Percentiles rank a stretch among this genome's conserved stretches.
Conservation (phyloP, 2,888 invertebrate species). For the Hyles lineata region DNA sequence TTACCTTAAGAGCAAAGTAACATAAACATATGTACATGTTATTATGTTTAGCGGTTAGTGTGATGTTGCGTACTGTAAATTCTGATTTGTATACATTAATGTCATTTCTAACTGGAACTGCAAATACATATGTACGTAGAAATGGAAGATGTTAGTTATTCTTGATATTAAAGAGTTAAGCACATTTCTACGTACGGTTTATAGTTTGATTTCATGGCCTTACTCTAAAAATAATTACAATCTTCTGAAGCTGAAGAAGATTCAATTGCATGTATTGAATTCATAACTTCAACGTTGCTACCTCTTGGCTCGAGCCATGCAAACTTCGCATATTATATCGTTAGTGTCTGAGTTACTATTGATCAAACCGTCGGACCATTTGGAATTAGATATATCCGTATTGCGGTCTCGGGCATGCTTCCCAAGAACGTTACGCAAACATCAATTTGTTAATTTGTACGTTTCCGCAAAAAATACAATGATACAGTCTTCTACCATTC, state of each 20-base stretch:
- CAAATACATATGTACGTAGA: too few relatives aligned
- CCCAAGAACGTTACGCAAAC: conserved; percentile 56
- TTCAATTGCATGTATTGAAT: not conserved
- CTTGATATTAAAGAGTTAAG: too few relatives aligned
- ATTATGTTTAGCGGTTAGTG: too few relatives aligned
- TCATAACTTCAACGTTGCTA: not conserved
- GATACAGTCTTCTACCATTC: not conserved
- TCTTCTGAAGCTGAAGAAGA: too few relatives aligned
- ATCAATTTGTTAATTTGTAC: conserved; percentile 56
- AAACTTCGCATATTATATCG: not conserved
- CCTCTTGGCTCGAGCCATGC: not conserved
- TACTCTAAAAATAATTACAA: too few relatives aligned
- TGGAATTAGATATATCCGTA: conserved; percentile 33
- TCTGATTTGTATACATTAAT: too few relatives aligned
- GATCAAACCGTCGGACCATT: conserved; percentile 3
- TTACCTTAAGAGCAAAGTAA: not conserved
- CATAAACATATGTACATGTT: too few relatives aligned
- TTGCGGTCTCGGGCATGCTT: conserved; percentile 38
- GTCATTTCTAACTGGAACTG: too few relatives aligned
- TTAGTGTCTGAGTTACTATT: not conserved
- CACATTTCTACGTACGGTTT: too few relatives aligned
- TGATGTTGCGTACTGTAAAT: too few relatives aligned
- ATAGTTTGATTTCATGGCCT: too few relatives aligned
- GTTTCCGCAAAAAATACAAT: conserved; percentile 43
- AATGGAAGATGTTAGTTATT: too few relatives aligned